Evolutionary conservation across 1,140 invertebrate species (phyloP).

Genomic region (Cydia pomonella): DNA sequence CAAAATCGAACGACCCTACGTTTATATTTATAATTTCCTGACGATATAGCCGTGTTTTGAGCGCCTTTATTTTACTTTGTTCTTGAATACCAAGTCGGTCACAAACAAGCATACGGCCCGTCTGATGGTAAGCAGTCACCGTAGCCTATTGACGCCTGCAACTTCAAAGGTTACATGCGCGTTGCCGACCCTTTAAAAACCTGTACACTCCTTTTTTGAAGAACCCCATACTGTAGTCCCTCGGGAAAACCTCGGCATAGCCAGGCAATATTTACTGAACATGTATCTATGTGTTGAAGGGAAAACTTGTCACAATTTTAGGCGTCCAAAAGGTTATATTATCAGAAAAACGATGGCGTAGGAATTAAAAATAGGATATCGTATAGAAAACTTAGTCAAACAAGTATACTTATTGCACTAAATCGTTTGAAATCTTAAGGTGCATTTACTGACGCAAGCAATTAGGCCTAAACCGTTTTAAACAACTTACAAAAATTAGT

Average conservation of each 20-base stretch:
- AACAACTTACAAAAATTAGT: not conserved
- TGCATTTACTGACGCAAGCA: not conserved
- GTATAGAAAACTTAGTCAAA: not conserved
- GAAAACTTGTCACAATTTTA: not conserved
- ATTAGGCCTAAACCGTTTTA: not conserved
- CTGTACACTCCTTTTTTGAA: too few species aligned
- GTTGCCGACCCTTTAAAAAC: too few species aligned
- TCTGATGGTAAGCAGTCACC: too few species aligned
- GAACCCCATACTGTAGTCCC: too few species aligned
- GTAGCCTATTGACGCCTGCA: too few species aligned
- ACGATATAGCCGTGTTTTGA: not conserved
- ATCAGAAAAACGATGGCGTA: not conserved
- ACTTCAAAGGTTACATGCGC: too few species aligned
- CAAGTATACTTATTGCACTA: not conserved
- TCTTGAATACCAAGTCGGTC: too few species aligned
- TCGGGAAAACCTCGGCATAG: too few species aligned
- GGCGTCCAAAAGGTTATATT: too few species aligned
- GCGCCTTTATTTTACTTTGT: not conserved
- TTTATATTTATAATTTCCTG: not conserved
- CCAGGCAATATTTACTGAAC: too few species aligned
- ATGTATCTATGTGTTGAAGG: not conserved
- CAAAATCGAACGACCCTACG: constrained; percentile 36
- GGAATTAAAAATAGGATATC: not conserved
- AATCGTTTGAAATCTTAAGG: not conserved
- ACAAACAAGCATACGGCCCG: too few species aligned